A percentile compares a stretch with the other conserved stretches of the same genome.
Evolutionary conservation across 1,140 invertebrate species (phyloP).

Genomic region (Gonioctena quinquepunctata): DNA sequence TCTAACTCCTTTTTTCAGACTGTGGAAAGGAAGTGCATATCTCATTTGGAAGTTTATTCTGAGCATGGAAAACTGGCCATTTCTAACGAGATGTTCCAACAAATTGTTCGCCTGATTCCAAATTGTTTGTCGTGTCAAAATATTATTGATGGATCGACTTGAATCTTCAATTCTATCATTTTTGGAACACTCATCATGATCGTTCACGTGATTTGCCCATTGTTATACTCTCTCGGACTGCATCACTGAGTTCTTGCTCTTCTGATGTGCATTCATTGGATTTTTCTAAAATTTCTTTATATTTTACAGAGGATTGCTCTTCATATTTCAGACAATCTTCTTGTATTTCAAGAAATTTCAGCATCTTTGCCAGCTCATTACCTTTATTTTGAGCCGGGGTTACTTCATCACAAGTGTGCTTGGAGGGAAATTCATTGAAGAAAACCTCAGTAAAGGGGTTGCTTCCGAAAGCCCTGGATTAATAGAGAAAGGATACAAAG

Average conservation of each 20-base stretch:
- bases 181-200: too few relatives aligned
- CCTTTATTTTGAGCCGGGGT: neutral
- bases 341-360: neutral
- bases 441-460: too few relatives aligned
- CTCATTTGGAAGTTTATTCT: neutral
- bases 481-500: too few relatives aligned
- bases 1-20: neutral
- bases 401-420: too few relatives aligned
- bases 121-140: neutral
- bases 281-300: neutral
- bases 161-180: neutral
- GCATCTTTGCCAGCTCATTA: neutral
- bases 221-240: neutral
- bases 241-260: neutral
- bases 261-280: neutral
- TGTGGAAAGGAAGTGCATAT: neutral
- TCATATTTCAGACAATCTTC: neutral
- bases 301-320: neutral
- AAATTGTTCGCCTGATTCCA: neutral
- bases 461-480: too few relatives aligned
- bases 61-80: too few relatives aligned
- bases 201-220: too few relatives aligned
- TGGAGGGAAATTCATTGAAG: too few relatives aligned
- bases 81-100: neutral
- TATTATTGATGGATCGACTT: neutral